These are phyloP conservation scores for Cheumatopsyche charites DNA, from an alignment of 1,140 invertebrate genomes.

Conservation along the genomic window DNA sequence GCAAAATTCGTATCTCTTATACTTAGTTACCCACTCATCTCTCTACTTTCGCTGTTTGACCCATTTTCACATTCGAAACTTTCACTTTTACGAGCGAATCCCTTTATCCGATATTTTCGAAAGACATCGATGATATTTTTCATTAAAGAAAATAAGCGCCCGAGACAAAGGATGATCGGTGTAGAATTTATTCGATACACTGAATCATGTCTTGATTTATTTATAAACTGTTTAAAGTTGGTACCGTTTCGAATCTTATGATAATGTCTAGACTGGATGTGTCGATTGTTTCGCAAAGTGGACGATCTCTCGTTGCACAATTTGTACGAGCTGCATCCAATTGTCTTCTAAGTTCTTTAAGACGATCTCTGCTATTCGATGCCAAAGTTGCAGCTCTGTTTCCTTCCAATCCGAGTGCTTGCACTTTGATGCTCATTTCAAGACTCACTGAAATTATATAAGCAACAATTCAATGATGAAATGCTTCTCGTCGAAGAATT, in stretches of 20 bases:
- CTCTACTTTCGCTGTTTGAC: constrained; percentile 29
- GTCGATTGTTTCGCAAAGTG: constrained; percentile 71
- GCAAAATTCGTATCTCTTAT: neutral
- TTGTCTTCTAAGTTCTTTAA: constrained; percentile 63
- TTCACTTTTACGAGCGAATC: constrained; percentile 14
- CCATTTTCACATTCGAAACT: constrained; percentile 21
- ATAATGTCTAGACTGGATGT: constrained; percentile 63
- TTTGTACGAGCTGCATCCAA: constrained; percentile 64
- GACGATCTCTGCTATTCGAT: constrained; percentile 54
- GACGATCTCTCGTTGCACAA: constrained; percentile 64
- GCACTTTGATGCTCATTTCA: constrained; percentile 61
- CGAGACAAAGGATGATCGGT: too few species aligned
- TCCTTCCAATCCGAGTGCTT: constrained; percentile 60
- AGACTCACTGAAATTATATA: constrained; percentile 57
- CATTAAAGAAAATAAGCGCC: too few species aligned
- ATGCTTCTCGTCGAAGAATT: too few species aligned
- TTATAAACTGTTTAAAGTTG: too few species aligned
- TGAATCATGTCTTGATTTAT: too few species aligned
- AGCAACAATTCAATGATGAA: neutral
- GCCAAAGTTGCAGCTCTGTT: constrained; percentile 55
- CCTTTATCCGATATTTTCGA: neutral
- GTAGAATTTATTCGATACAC: too few species aligned
- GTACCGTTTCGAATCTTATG: constrained; percentile 60
- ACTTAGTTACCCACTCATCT: neutral
- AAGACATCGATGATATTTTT: neutral